phyloP scores from a whole-genome alignment of 2,113 vertebrate genomes.

The Muntiacus reevesi region DNA sequence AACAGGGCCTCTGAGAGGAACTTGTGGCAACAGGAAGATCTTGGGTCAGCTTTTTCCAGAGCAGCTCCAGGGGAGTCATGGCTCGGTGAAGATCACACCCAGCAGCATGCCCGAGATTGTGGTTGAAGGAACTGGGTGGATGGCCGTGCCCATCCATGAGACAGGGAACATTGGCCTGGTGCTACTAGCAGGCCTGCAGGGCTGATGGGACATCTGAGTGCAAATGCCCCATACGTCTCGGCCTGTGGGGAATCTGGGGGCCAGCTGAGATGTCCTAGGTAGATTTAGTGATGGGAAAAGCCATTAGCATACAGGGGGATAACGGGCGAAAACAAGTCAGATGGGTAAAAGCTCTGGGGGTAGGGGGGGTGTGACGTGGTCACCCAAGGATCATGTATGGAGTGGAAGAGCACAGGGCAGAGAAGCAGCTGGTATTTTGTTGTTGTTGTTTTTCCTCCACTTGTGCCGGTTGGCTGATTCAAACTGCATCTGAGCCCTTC shows the following conservation, averaged over 20 bases:
- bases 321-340: not conserved
- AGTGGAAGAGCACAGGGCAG: not conserved
- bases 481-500: not conserved
- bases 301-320: too few species aligned
- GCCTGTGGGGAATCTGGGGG: not conserved
- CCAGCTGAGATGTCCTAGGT: not conserved
- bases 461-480: fast-evolving
- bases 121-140: not conserved
- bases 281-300: not conserved
- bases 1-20: too few species aligned
- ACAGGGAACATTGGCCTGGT: not conserved
- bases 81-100: too few species aligned
- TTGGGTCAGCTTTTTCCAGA: too few species aligned
- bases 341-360: not conserved
- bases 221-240: not conserved
- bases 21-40: too few species aligned
- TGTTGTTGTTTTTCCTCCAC: too few species aligned
- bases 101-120: not conserved
- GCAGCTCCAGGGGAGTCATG: too few species aligned
- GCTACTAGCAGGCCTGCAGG: not conserved
- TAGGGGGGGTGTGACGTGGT: not conserved
- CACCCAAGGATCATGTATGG: not conserved
- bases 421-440: not conserved
- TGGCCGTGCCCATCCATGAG: not conserved
- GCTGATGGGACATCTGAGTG: not conserved